Base-by-base conservation (phyloP, 2,797 vertebrate species). In the Apodemus agrarius region DNA sequence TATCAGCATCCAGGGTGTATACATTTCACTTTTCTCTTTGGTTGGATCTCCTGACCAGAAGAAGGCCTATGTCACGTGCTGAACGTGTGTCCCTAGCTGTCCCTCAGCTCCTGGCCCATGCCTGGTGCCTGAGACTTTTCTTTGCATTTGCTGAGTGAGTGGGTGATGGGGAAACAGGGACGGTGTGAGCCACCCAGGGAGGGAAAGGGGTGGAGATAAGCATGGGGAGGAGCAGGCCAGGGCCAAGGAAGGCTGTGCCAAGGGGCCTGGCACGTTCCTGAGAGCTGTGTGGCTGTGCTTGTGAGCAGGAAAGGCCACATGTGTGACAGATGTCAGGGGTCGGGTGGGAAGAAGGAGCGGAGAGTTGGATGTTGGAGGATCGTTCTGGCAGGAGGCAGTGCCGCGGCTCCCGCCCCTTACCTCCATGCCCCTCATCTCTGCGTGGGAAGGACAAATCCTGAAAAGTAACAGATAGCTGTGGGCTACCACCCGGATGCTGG, bases 331-430 rank as follows among this genome's bases (percentile, higher is more conserved):
- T 31, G 21, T 69, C 34, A 3, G 43, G 6, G 49, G 91, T 24
- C 11, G 21, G 10, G 19, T 7, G 40, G 59, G 37, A 12, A 49
- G 14, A 5, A 16, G 14, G 8, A 19, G 19, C 3, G 11, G 67
- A 24, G 40, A n/a, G 2, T 4, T 22, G 40, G 0, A 34, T 17
- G 2, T 12, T 21, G 40, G 0, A 34, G 0, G 26, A 1, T 1
- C 0, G 0, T 34, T 0, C 52, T 16, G 22, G 37, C 4, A 29
- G 1, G 12, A 10, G 24, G 52, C 3, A 9, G 54, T 1, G 0
- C 13, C 14, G 17, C 17, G 63, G 49, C 14, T 17, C 31, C 34
- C 31, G 17, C 16, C 2, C 13, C 65, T 67, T 34, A 29, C 2
- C 31, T 67, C 61, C 26, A 26, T 11, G 61, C 10, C 10, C 24